phyloP scores from a whole-genome alignment of 2,888 invertebrate species.

The Ametastegia equiseti region DNA sequence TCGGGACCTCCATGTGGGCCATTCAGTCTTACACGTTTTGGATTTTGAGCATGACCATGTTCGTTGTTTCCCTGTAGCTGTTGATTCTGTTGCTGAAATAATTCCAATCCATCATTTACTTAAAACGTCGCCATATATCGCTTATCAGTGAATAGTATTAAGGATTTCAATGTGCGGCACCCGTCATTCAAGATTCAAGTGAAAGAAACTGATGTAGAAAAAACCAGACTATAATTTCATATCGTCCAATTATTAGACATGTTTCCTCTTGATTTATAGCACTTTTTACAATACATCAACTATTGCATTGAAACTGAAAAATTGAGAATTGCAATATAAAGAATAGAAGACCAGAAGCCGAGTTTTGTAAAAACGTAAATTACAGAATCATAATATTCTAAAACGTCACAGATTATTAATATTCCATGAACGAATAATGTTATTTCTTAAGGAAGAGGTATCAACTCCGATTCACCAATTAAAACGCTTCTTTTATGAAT shows the following conservation, averaged over 20 bases:
- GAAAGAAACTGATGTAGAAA: not conserved
- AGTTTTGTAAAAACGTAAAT: not conserved
- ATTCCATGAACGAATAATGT: not conserved
- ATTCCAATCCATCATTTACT: conserved; percentile 20
- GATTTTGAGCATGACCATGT: conserved; percentile 79
- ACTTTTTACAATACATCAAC: not conserved
- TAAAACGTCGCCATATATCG: not conserved
- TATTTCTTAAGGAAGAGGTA: not conserved
- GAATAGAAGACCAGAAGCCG: not conserved
- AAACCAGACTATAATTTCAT: not conserved
- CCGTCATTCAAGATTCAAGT: not conserved
- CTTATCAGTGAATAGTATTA: not conserved
- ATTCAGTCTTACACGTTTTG: conserved; percentile 83
- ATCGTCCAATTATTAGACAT: not conserved
- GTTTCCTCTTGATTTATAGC: not conserved
- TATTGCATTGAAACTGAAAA: not conserved
- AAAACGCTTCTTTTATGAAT: not conserved
- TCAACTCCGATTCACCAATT: not conserved
- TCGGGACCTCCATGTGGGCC: conserved; percentile 78
- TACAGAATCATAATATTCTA: not conserved
- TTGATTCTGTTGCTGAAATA: conserved; percentile 72
- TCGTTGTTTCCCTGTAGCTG: conserved; percentile 75
- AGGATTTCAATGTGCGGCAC: not conserved
- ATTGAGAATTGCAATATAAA: not conserved
- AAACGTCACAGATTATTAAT: not conserved